Percentiles rank a stretch among this genome's conserved stretches.
phyloP scores from a whole-genome alignment of 2,113 vertebrate genomes.

The Callopanchax toddi region DNA sequence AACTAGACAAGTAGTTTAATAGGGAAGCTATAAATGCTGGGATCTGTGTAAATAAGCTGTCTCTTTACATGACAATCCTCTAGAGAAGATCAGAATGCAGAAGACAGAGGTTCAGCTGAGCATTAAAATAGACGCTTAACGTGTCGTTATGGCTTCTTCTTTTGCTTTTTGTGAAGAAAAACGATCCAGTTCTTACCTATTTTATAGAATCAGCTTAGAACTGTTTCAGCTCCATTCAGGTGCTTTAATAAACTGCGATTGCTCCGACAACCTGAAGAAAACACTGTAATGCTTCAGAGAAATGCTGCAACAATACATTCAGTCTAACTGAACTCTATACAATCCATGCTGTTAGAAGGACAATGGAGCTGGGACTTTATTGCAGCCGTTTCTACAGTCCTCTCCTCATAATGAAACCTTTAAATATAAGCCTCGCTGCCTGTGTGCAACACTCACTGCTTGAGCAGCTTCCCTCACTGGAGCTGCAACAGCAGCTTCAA shows the following conservation, averaged over 20 bases:
- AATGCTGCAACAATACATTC: background rate
- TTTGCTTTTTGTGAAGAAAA: no score
- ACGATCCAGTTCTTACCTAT: background rate
- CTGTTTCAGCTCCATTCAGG: constrained; percentile 3
- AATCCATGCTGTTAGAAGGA: no score
- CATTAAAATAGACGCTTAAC: no score
- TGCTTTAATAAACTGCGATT: constrained; percentile 14
- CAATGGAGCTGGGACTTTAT: background rate
- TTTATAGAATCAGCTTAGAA: background rate
- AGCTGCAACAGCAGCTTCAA: constrained; percentile 5
- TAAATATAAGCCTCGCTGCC: constrained; percentile 16
- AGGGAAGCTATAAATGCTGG: background rate
- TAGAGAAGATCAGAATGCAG: background rate
- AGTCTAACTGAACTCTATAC: background rate
- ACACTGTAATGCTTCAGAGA: background rate
- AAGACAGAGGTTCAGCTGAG: no score
- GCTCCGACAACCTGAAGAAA: background rate
- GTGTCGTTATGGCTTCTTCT: no score
- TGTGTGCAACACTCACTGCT: constrained; percentile 3
- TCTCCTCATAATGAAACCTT: constrained; percentile 17
- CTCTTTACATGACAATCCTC: background rate
- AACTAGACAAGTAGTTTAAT: background rate
- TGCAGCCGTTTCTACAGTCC: constrained; percentile 7
- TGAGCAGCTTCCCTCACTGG: constrained; percentile 1
- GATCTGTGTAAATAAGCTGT: background rate